Conservation (phyloP, 2,113 vertebrate genomes). For the Pavo muticus region DNA sequence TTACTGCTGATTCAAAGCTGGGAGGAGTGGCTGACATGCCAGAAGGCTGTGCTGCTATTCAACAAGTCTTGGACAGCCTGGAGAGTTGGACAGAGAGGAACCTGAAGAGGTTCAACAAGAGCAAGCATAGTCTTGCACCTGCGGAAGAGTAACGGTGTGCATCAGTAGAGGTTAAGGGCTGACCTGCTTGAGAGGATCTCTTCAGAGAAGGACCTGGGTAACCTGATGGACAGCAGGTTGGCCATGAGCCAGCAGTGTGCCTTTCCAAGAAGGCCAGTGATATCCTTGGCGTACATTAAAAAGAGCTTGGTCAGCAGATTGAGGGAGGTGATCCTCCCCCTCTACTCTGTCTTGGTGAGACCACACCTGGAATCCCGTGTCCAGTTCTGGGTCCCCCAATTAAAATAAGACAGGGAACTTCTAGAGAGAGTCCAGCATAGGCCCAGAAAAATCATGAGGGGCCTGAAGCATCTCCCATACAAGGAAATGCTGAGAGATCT, state of each 20-base stretch:
- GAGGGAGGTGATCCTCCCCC: neutral
- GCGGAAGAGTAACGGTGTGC: too few species aligned
- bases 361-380: neutral
- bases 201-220: neutral
- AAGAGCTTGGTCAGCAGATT: neutral
- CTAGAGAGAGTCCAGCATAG: neutral
- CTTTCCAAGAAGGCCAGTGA: neutral
- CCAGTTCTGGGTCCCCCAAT: neutral
- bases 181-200: neutral
- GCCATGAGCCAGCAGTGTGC: neutral
- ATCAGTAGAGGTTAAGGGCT: neutral
- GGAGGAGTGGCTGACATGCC: too few species aligned
- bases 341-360: neutral
- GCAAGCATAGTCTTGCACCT: too few species aligned
- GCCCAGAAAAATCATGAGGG: too few species aligned
- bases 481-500: neutral
- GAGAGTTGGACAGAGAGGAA: too few species aligned
- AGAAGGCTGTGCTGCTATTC: too few species aligned
- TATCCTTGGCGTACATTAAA: neutral
- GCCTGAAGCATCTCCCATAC: neutral
- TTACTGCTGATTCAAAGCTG: too few species aligned
- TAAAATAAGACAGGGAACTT: neutral
- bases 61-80: too few species aligned
- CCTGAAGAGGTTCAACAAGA: too few species aligned
- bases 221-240: neutral